Evolutionary conservation across 2,113 vertebrate species (phyloP).

Genomic region (Labeo rohita): DNA sequence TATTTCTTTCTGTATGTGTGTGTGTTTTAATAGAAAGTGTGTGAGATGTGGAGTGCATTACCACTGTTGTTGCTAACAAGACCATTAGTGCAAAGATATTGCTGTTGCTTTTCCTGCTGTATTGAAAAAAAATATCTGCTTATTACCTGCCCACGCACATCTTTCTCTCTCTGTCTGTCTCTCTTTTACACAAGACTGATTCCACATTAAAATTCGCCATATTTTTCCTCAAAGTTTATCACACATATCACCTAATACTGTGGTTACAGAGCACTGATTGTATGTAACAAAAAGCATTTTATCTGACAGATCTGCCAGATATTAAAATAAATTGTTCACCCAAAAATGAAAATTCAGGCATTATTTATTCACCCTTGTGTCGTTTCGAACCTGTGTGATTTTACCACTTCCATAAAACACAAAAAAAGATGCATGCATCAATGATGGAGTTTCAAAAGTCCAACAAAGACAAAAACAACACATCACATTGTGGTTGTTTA

Average conservation of each 20-base stretch:
- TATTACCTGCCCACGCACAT: slow-evolving; percentile 21
- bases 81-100: slow-evolving; percentile 42
- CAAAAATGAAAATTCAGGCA: background rate
- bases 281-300: background rate
- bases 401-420: background rate
- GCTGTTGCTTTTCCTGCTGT: slow-evolving; percentile 34
- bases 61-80: slow-evolving; percentile 45
- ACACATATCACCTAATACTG: background rate
- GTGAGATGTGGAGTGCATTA: slow-evolving; percentile 27
- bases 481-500: too few relatives aligned
- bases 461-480: background rate
- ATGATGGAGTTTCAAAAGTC: background rate
- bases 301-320: background rate
- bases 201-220: background rate
- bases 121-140: slow-evolving; percentile 16
- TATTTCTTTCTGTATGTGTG: background rate
- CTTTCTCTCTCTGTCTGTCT: slow-evolving; percentile 8
- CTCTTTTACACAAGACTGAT: slow-evolving; percentile 22
- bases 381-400: background rate
- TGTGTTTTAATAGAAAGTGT: slow-evolving; percentile 1
- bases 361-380: background rate
- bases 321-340: background rate
- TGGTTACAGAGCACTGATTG: background rate
- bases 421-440: background rate
- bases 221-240: background rate